phyloP scores from a whole-genome alignment of 2,888 invertebrate genomes.

The Ariolimax columbianus region DNA sequence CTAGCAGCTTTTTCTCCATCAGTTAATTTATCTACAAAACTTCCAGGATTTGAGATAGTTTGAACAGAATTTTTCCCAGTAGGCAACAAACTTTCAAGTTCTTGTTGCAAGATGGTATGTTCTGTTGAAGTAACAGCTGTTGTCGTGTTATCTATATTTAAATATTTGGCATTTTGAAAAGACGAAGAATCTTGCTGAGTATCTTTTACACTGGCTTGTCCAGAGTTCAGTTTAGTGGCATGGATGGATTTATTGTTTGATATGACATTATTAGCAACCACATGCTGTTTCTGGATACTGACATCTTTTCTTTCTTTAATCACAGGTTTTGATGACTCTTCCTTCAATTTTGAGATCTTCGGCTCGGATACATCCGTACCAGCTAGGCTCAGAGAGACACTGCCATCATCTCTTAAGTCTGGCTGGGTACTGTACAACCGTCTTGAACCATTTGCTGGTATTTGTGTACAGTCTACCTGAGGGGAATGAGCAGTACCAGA shows the following conservation, averaged over 20 bases:
- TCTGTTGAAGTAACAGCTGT: not conserved
- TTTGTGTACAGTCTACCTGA: slow-evolving; percentile 41
- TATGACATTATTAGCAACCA: not conserved
- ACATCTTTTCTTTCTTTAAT: not conserved
- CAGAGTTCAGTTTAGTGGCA: not conserved
- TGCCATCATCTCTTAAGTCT: not conserved
- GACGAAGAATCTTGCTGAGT: not conserved
- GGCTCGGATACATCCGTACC: not conserved
- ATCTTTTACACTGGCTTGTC: not conserved
- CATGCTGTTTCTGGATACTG: not conserved
- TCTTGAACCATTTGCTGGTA: slow-evolving; percentile 31
- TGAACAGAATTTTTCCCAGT: not conserved
- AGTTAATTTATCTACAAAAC: not conserved
- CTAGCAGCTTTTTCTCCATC: not conserved
- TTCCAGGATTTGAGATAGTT: not conserved
- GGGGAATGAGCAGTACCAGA: slow-evolving; percentile 17
- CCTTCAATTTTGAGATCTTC: too few relatives aligned
- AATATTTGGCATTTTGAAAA: not conserved
- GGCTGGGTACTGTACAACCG: not conserved
- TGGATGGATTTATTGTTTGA: too few relatives aligned
- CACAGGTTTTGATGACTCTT: not conserved
- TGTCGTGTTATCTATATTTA: not conserved
- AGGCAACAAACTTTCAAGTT: not conserved
- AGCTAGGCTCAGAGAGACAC: not conserved
- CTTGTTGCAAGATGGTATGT: too few relatives aligned